phyloP scores from a whole-genome alignment of 2,888 invertebrate genomes.

The Acanthosepion esculentum region DNA sequence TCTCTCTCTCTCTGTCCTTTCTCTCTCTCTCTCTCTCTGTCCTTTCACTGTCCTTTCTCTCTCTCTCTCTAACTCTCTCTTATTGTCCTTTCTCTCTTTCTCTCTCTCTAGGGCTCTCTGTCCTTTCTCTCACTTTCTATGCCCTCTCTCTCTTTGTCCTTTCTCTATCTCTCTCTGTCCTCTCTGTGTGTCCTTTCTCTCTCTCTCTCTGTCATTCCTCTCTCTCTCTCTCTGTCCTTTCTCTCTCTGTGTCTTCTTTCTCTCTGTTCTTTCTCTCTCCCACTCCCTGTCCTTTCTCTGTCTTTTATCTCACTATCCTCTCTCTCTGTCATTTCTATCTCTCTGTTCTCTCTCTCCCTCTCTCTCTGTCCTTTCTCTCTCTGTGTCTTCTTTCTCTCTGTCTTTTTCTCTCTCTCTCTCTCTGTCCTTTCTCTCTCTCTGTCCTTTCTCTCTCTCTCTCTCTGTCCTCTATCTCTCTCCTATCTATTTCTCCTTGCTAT shows the following conservation, averaged over 20 bases:
- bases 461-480: no score
- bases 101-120: no score
- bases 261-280: not conserved
- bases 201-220: no score
- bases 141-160: not conserved
- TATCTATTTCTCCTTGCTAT: no score
- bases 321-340: not conserved
- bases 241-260: not conserved
- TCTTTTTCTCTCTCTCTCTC: not conserved
- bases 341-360: fast-evolving
- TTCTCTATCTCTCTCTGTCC: not conserved
- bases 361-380: not conserved
- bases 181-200: fast-evolving
- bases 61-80: no score
- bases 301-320: not conserved
- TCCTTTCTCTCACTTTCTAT: not conserved
- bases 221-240: not conserved
- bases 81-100: no score
- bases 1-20: no score
- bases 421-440: no score
- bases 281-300: no score
- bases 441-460: no score
- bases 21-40: no score
- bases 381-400: not conserved
- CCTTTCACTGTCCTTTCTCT: no score